Percentiles rank a stretch among this genome's conserved stretches.
Conservation (phyloP, 2,797 vertebrate genomes). For the Sebastes reedi region DNA sequence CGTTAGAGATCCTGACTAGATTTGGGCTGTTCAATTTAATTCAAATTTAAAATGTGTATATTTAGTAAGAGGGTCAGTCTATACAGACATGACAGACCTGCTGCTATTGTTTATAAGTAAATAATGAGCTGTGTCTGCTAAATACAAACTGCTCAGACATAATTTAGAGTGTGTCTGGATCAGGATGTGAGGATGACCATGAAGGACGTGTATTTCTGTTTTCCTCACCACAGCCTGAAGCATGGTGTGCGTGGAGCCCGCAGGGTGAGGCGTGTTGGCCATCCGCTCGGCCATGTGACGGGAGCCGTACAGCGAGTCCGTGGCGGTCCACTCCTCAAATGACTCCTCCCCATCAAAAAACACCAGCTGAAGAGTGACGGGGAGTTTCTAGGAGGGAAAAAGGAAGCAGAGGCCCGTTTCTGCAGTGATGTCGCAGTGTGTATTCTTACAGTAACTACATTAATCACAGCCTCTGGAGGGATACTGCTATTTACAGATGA, state of each 20-base stretch:
- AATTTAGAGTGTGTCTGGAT: conserved; percentile 6
- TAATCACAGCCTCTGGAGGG: conserved; percentile 49
- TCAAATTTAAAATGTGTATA: too few relatives aligned
- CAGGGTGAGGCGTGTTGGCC: conserved; percentile 78
- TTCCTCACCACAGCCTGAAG: conserved; percentile 88
- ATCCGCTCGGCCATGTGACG: conserved; percentile 89
- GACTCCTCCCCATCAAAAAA: conserved; percentile 95
- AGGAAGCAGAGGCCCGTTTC: not conserved
- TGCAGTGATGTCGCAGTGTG: conserved; percentile 50
- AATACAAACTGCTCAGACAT: conserved; percentile 18
- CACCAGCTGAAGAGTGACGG: conserved; percentile 88
- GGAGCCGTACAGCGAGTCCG: conserved; percentile 92
- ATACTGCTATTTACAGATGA: conserved; percentile 42
- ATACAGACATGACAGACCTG: not conserved
- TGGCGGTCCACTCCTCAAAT: conserved; percentile 87
- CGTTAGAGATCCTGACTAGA: not conserved
- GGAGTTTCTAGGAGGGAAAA: conserved; percentile 63
- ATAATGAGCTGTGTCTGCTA: not conserved
- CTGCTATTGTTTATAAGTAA: not conserved
- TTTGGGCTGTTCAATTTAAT: not conserved
- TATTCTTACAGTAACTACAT: conserved; percentile 28
- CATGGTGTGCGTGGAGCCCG: conserved; percentile 68
- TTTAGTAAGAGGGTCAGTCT: not conserved
- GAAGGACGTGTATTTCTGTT: not conserved
- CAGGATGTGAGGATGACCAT: not conserved